Conservation (phyloP, 2,113 vertebrate species). For the Empidonax alnorum region DNA sequence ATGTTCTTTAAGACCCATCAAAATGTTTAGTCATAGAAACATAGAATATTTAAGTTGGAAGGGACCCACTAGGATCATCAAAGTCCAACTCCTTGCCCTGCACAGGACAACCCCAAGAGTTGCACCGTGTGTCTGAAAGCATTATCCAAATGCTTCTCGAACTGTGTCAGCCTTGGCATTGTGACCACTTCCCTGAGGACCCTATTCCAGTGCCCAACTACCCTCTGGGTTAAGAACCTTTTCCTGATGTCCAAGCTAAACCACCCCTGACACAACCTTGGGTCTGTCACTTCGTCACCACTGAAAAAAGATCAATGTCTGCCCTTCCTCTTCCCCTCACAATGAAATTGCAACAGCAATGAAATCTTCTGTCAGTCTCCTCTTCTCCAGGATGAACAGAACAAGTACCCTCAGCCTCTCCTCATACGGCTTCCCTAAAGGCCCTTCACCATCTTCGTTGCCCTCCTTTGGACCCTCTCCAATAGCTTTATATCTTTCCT, state of each 20-base stretch:
- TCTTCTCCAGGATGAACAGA: neutral
- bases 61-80: neutral
- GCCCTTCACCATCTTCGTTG: accelerated
- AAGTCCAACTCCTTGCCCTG: neutral
- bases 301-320: neutral
- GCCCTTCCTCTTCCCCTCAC: neutral
- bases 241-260: neutral
- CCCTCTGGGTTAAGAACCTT: neutral
- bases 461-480: neutral
- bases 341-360: neutral
- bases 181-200: neutral
- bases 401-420: neutral
- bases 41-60: neutral
- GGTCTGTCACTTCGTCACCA: neutral
- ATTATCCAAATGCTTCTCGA: neutral
- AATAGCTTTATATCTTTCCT: neutral
- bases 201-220: neutral
- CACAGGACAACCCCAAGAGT: neutral
- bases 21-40: neutral
- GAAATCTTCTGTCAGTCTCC: neutral
- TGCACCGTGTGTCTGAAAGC: neutral
- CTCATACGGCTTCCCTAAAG: accelerated
- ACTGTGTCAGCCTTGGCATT: neutral
- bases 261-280: accelerated
- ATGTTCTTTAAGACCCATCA: neutral